Conservation (phyloP, 1,140 invertebrate genomes). For the Cryptotermes secundus region DNA sequence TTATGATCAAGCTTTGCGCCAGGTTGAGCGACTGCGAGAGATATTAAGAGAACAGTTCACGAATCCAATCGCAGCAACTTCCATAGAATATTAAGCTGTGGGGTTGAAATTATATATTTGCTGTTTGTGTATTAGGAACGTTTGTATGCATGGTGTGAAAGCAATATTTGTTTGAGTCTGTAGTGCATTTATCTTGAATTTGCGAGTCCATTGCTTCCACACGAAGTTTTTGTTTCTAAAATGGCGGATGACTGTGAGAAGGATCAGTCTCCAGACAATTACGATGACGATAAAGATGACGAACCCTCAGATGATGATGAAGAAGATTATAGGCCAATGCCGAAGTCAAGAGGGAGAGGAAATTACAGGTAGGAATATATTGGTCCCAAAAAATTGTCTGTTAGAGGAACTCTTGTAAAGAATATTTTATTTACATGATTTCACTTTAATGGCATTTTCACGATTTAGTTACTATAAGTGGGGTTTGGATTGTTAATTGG, state of each 20-base stretch:
- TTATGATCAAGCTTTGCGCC: too few species aligned
- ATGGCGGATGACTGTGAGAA: constrained; percentile 31
- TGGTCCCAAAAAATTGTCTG: neutral
- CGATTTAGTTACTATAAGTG: too few species aligned
- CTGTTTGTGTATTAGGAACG: neutral
- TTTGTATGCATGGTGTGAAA: neutral
- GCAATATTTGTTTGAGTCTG: neutral
- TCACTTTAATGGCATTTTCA: too few species aligned
- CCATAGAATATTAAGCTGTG: neutral
- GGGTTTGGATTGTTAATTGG: too few species aligned
- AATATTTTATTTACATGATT: too few species aligned
- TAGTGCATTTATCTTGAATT: neutral
- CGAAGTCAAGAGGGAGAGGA: constrained; percentile 32
- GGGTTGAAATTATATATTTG: neutral
- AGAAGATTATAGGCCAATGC: constrained; percentile 31
- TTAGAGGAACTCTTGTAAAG: too few species aligned
- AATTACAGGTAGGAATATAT: constrained; percentile 28
- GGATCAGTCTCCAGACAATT: constrained; percentile 24
- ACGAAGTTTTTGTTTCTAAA: neutral
- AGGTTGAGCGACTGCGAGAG: too few species aligned
- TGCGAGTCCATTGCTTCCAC: neutral
- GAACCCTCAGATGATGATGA: constrained; percentile 32
- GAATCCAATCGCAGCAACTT: neutral
- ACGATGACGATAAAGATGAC: constrained; percentile 32
- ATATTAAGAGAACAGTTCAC: neutral